Conservation (phyloP, 2,888 invertebrate genomes). For the Nomada fabriciana region DNA sequence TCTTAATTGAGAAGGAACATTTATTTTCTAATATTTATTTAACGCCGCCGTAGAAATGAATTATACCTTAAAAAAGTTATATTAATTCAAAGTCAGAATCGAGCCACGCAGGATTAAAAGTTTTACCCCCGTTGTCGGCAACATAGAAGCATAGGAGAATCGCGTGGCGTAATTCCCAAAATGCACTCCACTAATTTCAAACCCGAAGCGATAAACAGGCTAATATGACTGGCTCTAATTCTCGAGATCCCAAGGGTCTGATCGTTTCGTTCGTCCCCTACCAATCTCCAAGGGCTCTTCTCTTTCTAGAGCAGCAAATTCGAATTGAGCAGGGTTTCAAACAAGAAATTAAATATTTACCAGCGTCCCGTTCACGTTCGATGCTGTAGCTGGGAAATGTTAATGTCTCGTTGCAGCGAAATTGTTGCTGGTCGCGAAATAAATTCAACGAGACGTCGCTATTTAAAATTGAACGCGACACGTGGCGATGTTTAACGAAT, state of each 20-base stretch:
- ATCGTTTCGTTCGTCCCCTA: slow-evolving; percentile 33
- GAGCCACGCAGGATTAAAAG: too few relatives aligned
- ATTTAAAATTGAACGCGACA: slow-evolving; percentile 3
- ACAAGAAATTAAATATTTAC: slow-evolving; percentile 27
- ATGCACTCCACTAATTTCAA: slow-evolving; percentile 6
- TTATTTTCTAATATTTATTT: too few relatives aligned
- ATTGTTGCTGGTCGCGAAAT: not conserved
- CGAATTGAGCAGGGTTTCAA: not conserved
- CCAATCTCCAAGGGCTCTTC: slow-evolving; percentile 26
- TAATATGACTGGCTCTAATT: slow-evolving; percentile 55
- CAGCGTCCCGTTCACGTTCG: not conserved
- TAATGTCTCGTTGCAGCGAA: slow-evolving; percentile 15
- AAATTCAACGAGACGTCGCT: not conserved
- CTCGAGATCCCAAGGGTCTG: slow-evolving; percentile 33
- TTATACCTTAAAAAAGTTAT: too few relatives aligned
- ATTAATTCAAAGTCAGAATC: too few relatives aligned
- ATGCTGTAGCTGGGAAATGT: slow-evolving; percentile 24
- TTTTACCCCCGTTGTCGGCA: too few relatives aligned
- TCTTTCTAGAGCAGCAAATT: slow-evolving; percentile 1
- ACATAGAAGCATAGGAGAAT: not conserved
- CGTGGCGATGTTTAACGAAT: slow-evolving; percentile 2
- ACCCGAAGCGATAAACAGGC: slow-evolving; percentile 39
- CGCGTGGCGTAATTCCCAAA: not conserved
- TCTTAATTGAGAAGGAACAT: too few relatives aligned
- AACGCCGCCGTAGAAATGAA: too few relatives aligned